phyloP scores from a whole-genome alignment of 1,140 invertebrate species.

The Physella acuta region DNA sequence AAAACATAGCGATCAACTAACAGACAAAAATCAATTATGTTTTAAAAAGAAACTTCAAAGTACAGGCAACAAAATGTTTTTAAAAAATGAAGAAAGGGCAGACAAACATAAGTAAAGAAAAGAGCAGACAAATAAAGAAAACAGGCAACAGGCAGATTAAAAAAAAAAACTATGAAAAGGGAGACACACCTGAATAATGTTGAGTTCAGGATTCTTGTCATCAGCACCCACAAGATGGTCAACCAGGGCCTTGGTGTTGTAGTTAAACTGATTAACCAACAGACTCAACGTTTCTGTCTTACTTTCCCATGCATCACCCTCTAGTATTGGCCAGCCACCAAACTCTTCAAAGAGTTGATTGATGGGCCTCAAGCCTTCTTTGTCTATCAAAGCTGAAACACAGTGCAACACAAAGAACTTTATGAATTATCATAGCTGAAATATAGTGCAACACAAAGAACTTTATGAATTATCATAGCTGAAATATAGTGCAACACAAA shows the following conservation, averaged over 20 bases:
- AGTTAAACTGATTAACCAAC: constrained; percentile 74
- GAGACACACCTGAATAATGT: constrained; percentile 74
- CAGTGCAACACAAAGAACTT: no score
- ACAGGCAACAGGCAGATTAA: background rate
- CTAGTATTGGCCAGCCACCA: constrained; percentile 84
- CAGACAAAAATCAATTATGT: no score
- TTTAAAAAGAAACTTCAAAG: no score
- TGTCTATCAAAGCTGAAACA: constrained; percentile 60
- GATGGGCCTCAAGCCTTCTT: constrained; percentile 72
- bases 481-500: no score
- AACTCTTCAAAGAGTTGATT: constrained; percentile 72
- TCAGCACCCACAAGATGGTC: constrained; percentile 85
- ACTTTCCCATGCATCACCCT: constrained; percentile 68
- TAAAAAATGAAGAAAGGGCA: background rate
- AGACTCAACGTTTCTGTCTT: constrained; percentile 72
- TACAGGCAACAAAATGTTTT: no score
- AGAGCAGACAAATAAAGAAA: background rate
- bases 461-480: no score
- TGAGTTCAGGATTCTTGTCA: constrained; percentile 82
- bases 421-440: no score
- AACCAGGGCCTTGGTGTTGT: constrained; percentile 75
- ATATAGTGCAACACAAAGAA: no score
- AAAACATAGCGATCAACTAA: no score
- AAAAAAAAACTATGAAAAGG: background rate
- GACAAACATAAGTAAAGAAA: no score